A percentile compares a stretch with the other conserved stretches of the same genome.
These are phyloP conservation scores for Rhinogobius similis DNA, from an alignment of 2,113 vertebrate species.

Conservation along the genomic window DNA sequence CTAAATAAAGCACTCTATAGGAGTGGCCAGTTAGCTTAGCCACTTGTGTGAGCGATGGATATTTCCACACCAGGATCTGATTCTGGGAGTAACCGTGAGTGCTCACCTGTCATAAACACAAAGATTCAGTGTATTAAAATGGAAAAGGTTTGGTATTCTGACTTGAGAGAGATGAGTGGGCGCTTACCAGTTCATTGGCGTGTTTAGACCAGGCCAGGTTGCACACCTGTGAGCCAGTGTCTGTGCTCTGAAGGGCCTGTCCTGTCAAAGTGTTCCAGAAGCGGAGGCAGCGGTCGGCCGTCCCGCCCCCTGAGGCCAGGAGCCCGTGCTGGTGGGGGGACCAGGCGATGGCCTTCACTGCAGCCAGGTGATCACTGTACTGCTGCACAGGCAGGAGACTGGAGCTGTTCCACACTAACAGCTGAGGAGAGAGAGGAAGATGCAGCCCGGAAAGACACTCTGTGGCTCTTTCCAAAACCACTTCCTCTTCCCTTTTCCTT, in stretches of 20 bases:
- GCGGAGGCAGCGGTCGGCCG: constrained; percentile 80
- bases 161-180: background rate
- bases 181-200: constrained; percentile 79
- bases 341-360: constrained; percentile 83
- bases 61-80: constrained; percentile 85
- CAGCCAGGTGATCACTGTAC: constrained; percentile 82
- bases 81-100: constrained; percentile 85
- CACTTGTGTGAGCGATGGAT: constrained; percentile 81
- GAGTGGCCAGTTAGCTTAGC: constrained; percentile 83
- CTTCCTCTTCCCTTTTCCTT: no score
- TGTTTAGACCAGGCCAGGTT: constrained; percentile 85
- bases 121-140: background rate
- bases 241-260: constrained; percentile 82
- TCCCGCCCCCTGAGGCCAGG: constrained; percentile 81
- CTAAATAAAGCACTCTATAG: constrained; percentile 82
- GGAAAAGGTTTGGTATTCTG: background rate
- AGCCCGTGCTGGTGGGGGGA: constrained; percentile 83
- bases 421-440: constrained; percentile 42
- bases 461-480: no score
- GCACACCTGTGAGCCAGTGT: constrained; percentile 83
- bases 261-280: constrained; percentile 85
- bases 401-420: constrained; percentile 83
- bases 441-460: background rate
- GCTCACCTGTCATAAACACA: constrained; percentile 74
- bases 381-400: constrained; percentile 81